Percentiles rank a stretch among this genome's conserved stretches.
Evolutionary conservation across 2,888 invertebrate species (phyloP).

Genomic region (Rotaria magnacalcarata): DNA sequence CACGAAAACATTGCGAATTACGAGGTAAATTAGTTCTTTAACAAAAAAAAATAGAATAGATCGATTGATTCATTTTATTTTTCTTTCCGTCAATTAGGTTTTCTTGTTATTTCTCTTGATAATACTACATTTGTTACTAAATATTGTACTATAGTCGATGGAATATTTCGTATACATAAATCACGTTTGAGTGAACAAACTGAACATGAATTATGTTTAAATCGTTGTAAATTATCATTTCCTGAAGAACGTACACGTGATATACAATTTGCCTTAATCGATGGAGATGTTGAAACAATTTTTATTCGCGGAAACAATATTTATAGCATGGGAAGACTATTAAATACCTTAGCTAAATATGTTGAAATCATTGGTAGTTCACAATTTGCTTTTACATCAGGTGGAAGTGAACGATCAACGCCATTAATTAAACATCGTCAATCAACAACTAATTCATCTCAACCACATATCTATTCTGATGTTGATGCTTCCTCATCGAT

Average conservation of each 20-base stretch:
- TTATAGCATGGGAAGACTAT: slow-evolving; percentile 21
- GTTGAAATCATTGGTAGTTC: slow-evolving; percentile 19
- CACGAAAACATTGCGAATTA: slow-evolving; percentile 32
- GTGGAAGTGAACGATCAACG: not conserved
- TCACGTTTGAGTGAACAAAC: slow-evolving; percentile 26
- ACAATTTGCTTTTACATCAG: not conserved
- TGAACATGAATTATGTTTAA: not conserved
- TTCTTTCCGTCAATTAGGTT: not conserved
- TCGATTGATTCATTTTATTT: not conserved
- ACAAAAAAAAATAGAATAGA: not conserved
- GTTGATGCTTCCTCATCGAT: not conserved
- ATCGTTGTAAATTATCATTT: slow-evolving; percentile 27
- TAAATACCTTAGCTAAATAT: slow-evolving; percentile 24
- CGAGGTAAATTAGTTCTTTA: not conserved
- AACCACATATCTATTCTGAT: slow-evolving; percentile 32
- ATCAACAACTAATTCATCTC: not conserved
- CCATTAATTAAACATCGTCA: slow-evolving; percentile 20
- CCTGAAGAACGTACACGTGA: slow-evolving; percentile 16
- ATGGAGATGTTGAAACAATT: not conserved
- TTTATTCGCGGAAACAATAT: slow-evolving; percentile 36
- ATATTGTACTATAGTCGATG: slow-evolving; percentile 24
- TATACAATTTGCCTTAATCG: slow-evolving; percentile 23
- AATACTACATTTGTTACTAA: not conserved
- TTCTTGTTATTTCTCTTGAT: not conserved
- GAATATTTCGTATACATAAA: slow-evolving; percentile 30